Evolutionary conservation across 1,140 invertebrate species (phyloP), one percentile per base, ranked within the genome.

Genomic region (Ceratitis capitata): DNA sequence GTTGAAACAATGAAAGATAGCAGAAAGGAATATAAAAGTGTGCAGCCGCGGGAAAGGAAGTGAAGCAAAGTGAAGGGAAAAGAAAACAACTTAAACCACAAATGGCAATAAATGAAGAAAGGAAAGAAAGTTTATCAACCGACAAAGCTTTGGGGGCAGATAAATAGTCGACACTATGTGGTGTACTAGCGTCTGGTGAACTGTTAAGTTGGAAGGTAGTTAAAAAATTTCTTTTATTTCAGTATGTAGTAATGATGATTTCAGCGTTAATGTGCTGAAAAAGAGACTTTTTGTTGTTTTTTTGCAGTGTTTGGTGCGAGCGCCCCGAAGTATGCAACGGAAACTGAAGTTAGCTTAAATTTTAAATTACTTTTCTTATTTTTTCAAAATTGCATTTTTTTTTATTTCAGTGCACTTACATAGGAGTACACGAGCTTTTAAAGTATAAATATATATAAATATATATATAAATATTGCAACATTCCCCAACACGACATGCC

Each of bases 1-100:
- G 53, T 51, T 53, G 42, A 61, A 56, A 47, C 53, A 84, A 64
- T 35, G 83, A 45, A 56, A 61, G 53, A 84, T 23, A 64, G 29
- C n/a, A n/a, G n/a, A 0, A 78, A 78, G 23, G 39, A 16, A 42
- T 26, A 78, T n/a, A n/a, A n/a, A n/a, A n/a, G n/a, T n/a, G n/a
- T n/a, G n/a, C n/a, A n/a, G n/a, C n/a, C n/a, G n/a, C n/a, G n/a
- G n/a, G n/a, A n/a, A n/a, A n/a, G n/a, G n/a, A n/a, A n/a, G n/a
- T n/a, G n/a, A n/a, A n/a, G n/a, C n/a, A n/a, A n/a, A n/a, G n/a
- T n/a, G n/a, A n/a, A n/a, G n/a, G n/a, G n/a, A n/a, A n/a, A n/a
- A n/a, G n/a, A n/a, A n/a, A 64, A 64, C 32, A 64, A 47, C 45
- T 47, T n/a, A n/a, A 29, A 12, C 23, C n/a, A 61, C n/a, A 26